These are phyloP conservation scores for Chascanopsetta lugubris DNA, from an alignment of 2,113 vertebrate genomes.

Conservation along the genomic window DNA sequence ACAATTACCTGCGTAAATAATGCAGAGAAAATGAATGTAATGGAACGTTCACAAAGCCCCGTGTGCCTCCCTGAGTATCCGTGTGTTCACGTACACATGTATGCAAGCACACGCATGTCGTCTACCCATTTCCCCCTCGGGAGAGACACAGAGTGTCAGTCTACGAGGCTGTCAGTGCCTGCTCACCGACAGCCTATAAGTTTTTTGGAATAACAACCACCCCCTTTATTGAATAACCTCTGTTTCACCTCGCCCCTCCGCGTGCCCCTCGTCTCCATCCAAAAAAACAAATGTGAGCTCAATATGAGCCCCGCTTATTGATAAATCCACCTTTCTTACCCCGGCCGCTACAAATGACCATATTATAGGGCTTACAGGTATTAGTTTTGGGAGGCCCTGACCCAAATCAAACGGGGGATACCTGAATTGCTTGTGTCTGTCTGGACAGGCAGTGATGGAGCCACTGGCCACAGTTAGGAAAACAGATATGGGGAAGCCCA, in stretches of 20 bases:
- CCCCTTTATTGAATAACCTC: constrained; percentile 74
- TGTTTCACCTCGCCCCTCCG: constrained; percentile 64
- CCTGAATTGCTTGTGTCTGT: constrained; percentile 65
- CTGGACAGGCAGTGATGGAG: constrained; percentile 56
- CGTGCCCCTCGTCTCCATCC: constrained; percentile 57
- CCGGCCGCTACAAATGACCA: constrained; percentile 80
- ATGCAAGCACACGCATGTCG: constrained; percentile 58
- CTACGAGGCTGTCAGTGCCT: constrained; percentile 79
- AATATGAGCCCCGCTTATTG: constrained; percentile 59
- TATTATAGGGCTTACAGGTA: constrained; percentile 80
- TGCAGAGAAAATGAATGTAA: neutral
- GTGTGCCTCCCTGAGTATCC: constrained; percentile 26
- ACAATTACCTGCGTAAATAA: neutral
- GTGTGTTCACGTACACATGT: constrained; percentile 32
- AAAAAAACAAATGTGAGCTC: constrained; percentile 68
- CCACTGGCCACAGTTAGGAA: constrained; percentile 48
- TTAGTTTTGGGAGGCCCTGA: constrained; percentile 71
- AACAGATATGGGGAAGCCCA: constrained; percentile 43
- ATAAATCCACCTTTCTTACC: constrained; percentile 47
- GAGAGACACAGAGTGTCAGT: constrained; percentile 73
- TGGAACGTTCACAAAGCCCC: constrained; percentile 12
- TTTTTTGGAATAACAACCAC: constrained; percentile 79
- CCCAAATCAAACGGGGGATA: constrained; percentile 64
- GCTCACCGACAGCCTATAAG: constrained; percentile 80
- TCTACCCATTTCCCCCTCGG: constrained; percentile 60